Conservation (phyloP, 2,797 vertebrate genomes). For the Phrynocephalus vlangalii region DNA sequence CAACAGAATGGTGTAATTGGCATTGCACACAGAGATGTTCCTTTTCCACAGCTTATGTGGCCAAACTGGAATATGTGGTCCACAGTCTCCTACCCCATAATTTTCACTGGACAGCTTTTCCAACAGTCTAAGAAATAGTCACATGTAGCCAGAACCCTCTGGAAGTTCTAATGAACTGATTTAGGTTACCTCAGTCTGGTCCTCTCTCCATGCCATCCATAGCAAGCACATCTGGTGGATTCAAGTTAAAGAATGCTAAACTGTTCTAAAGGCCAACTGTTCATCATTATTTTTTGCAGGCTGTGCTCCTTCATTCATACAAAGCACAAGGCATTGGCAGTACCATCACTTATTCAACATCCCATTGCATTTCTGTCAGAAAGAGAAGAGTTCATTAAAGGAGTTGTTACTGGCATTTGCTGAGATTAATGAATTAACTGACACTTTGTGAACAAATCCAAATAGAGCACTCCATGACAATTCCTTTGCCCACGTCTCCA, state of each 20-base stretch:
- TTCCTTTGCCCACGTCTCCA: background rate
- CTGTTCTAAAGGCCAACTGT: fast-evolving
- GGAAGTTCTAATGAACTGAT: background rate
- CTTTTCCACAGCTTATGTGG: background rate
- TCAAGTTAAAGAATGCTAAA: background rate
- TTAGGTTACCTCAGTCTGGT: fast-evolving
- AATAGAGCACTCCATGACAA: background rate
- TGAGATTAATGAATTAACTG: slow-evolving; percentile 11
- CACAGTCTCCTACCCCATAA: background rate
- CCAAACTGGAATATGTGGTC: background rate
- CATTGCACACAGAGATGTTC: background rate
- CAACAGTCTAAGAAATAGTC: background rate
- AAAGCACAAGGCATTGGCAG: slow-evolving; percentile 27
- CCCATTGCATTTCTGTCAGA: background rate
- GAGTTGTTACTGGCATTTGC: slow-evolving; percentile 3
- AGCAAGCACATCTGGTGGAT: background rate
- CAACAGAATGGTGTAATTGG: background rate
- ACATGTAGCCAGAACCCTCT: slow-evolving; percentile 22
- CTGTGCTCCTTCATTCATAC: background rate
- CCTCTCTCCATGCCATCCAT: background rate
- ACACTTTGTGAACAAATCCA: slow-evolving; percentile 4
- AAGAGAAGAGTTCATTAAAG: slow-evolving; percentile 25
- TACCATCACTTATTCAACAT: slow-evolving; percentile 4
- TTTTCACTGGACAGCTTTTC: background rate
- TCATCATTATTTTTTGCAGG: background rate